Conservation (phyloP, 1,140 invertebrate genomes). For the Temnothorax nylanderi region DNA sequence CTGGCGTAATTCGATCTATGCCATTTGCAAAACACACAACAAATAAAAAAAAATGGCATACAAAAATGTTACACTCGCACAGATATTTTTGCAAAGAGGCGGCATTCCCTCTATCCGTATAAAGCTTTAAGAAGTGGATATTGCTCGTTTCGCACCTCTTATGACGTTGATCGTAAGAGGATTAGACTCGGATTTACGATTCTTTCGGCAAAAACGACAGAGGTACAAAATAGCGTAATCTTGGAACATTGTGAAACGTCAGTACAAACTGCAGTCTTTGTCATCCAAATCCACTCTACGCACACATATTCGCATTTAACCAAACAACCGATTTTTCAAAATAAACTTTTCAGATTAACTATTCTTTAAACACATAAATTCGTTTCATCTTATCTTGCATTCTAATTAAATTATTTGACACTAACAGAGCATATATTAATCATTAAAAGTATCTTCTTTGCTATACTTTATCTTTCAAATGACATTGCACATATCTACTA, state of each 20-base stretch:
- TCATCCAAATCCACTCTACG: neutral
- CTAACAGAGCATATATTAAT: neutral
- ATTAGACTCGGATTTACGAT: constrained; percentile 67
- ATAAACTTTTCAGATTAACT: neutral
- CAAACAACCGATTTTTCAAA: constrained; percentile 8
- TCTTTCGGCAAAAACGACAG: constrained; percentile 52
- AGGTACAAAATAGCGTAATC: constrained; percentile 41
- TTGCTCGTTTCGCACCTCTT: constrained; percentile 57
- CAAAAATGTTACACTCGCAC: neutral
- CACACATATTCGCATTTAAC: neutral
- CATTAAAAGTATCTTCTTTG: neutral
- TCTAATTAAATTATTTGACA: neutral
- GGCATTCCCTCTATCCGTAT: constrained; percentile 25
- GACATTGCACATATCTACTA: neutral
- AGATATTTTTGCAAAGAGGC: neutral
- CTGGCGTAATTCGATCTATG: neutral
- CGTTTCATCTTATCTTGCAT: neutral
- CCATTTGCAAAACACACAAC: neutral
- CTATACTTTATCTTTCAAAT: neutral
- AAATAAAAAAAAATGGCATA: neutral
- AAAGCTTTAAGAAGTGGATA: constrained; percentile 59
- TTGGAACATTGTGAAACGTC: constrained; percentile 20
- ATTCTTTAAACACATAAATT: neutral
- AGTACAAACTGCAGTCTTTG: constrained; percentile 10
- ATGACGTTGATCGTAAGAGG: constrained; percentile 66